These are phyloP conservation scores for Orthosia gothica DNA, from an alignment of 2,888 invertebrate species.

Conservation along the genomic window DNA sequence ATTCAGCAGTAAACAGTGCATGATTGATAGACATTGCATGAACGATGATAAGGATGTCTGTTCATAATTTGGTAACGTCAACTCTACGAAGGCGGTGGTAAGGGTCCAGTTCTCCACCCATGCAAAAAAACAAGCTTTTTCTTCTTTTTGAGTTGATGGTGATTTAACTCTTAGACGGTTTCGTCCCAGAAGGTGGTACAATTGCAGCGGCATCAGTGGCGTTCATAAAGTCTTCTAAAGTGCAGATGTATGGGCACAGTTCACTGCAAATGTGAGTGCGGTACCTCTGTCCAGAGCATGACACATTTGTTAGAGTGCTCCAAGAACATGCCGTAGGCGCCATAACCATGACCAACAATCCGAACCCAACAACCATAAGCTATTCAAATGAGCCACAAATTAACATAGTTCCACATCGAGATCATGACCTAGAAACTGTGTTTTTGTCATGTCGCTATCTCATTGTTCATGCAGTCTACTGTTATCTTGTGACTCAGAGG, in stretches of 20 bases:
- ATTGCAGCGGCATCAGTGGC: no score
- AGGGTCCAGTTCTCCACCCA: not conserved
- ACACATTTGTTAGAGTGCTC: no score
- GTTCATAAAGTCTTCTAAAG: no score
- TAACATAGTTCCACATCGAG: conserved; percentile 54
- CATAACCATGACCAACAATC: conserved; percentile 37
- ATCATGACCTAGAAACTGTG: conserved; percentile 63
- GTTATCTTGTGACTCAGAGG: conserved; percentile 63
- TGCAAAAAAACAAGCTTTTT: not conserved
- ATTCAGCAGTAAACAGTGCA: no score
- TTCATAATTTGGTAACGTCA: not conserved
- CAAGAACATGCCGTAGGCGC: conserved; percentile 33
- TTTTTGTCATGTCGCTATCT: conserved; percentile 56
- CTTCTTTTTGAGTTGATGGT: no score
- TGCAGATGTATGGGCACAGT: no score
- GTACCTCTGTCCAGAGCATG: no score
- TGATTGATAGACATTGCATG: no score
- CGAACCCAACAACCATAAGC: conserved; percentile 1
- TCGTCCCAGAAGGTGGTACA: no score
- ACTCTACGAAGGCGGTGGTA: not conserved
- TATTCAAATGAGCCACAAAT: conserved; percentile 52
- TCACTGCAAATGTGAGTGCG: no score
- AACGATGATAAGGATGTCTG: no score
- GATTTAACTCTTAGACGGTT: no score
- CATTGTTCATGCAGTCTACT: conserved; percentile 61